Percentiles rank a stretch among this genome's conserved stretches.
phyloP scores from a whole-genome alignment of 2,888 invertebrate genomes.

The Melinopterus prodromus region DNA sequence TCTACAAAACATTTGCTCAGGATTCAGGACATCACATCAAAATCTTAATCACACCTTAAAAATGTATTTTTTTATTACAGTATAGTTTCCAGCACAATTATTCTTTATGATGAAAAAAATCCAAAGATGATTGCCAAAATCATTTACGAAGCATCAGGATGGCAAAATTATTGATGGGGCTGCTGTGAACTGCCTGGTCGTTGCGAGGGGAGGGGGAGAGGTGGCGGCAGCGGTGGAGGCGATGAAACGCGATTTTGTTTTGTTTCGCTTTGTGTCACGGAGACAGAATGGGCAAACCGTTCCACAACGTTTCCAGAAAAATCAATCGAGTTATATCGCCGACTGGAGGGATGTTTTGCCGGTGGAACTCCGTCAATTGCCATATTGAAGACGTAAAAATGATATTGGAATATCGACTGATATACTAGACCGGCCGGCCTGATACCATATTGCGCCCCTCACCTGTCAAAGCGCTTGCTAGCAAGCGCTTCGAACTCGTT shows the following conservation, averaged over 20 bases:
- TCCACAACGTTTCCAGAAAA: background rate
- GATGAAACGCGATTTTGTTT: constrained; percentile 4
- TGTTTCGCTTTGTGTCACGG: constrained; percentile 4
- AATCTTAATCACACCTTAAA: no score
- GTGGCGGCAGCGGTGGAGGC: background rate
- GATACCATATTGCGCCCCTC: background rate
- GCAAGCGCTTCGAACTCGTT: background rate
- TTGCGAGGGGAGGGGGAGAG: background rate
- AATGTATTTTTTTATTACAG: no score
- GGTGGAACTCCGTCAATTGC: background rate
- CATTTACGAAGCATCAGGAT: background rate
- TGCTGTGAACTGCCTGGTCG: background rate
- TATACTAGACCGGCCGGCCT: background rate
- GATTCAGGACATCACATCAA: no score
- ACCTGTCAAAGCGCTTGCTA: background rate
- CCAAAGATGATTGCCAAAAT: background rate
- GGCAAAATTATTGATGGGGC: constrained; percentile 4
- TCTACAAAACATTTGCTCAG: no score
- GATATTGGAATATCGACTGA: background rate
- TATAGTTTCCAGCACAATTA: no score
- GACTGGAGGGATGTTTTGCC: background rate
- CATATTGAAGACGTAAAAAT: background rate
- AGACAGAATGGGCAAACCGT: background rate
- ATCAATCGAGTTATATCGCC: background rate
- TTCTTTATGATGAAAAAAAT: background rate